phyloP scores from a whole-genome alignment of 2,797 vertebrate species.

The Syngnathus rostellatus region DNA sequence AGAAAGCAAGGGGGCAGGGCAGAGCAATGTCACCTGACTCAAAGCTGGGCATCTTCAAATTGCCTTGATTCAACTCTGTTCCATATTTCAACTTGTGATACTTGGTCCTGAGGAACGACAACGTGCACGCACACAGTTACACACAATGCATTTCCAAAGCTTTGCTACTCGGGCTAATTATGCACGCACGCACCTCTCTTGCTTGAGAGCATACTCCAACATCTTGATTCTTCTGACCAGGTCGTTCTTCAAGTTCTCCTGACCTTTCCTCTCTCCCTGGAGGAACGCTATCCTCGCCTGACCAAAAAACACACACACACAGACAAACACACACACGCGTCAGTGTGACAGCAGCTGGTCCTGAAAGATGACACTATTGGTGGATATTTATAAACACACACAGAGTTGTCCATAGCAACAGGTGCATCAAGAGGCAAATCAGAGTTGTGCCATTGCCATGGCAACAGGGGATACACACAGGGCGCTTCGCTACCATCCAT shows the following conservation, averaged over 20 bases:
- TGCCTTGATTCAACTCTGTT: slow-evolving; percentile 93
- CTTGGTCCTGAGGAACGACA: slow-evolving; percentile 80
- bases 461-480: slow-evolving; percentile 8
- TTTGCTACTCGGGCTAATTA: too few relatives aligned
- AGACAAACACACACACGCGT: not conserved
- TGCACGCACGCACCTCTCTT: slow-evolving; percentile 78
- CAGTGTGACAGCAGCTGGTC: slow-evolving; percentile 39
- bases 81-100: slow-evolving; percentile 99
- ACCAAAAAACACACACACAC: slow-evolving; percentile 4
- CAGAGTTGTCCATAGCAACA: slow-evolving; percentile 38
- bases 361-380: slow-evolving; percentile 44
- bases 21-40: slow-evolving; percentile 76
- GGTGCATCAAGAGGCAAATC: slow-evolving; percentile 26
- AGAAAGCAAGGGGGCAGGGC: not conserved
- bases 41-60: slow-evolving; percentile 95
- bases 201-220: slow-evolving; percentile 99
- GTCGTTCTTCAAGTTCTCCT: slow-evolving; percentile 99
- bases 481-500: too few relatives aligned
- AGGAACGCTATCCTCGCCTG: slow-evolving; percentile 98
- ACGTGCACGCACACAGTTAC: not conserved
- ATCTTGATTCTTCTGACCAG: slow-evolving; percentile 99
- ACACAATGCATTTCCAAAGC: not conserved
- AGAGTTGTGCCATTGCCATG: slow-evolving; percentile 20
- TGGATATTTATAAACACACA: slow-evolving; percentile 40
- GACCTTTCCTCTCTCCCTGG: slow-evolving; percentile 97